Conservation (phyloP, 2,113 vertebrate species). For the Acrocephalus kingi region DNA sequence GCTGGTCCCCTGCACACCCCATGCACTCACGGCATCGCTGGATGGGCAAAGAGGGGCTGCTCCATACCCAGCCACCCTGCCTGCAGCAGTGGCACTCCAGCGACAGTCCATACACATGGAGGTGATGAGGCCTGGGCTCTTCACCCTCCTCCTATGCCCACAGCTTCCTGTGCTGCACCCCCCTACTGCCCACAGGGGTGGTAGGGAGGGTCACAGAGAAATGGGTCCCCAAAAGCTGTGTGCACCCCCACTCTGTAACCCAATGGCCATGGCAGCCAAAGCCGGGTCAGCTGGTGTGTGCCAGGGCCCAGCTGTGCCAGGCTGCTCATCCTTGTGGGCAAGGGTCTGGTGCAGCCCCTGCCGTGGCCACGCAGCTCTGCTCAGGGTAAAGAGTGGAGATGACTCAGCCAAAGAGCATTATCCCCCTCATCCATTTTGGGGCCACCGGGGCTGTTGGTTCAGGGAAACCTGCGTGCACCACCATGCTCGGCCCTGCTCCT, state of each 20-base stretch:
- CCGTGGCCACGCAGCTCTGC: fast-evolving
- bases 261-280: background rate
- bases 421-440: background rate
- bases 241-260: background rate
- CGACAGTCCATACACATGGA: fast-evolving
- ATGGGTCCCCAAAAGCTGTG: background rate
- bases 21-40: fast-evolving
- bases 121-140: background rate
- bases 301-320: background rate
- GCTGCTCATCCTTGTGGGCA: fast-evolving
- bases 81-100: background rate
- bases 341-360: background rate
- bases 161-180: background rate
- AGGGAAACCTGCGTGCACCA: background rate
- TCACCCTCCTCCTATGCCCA: background rate
- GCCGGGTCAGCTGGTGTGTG: fast-evolving
- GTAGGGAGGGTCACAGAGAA: background rate
- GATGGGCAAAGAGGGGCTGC: background rate
- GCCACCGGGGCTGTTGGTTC: fast-evolving
- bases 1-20: background rate
- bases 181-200: fast-evolving
- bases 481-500: background rate
- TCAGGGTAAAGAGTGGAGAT: background rate
- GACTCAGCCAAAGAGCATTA: constrained; percentile 35
- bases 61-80: background rate